Evolutionary conservation across 2,888 invertebrate genomes (phyloP).

Genomic region (Serrognathus titanus): DNA sequence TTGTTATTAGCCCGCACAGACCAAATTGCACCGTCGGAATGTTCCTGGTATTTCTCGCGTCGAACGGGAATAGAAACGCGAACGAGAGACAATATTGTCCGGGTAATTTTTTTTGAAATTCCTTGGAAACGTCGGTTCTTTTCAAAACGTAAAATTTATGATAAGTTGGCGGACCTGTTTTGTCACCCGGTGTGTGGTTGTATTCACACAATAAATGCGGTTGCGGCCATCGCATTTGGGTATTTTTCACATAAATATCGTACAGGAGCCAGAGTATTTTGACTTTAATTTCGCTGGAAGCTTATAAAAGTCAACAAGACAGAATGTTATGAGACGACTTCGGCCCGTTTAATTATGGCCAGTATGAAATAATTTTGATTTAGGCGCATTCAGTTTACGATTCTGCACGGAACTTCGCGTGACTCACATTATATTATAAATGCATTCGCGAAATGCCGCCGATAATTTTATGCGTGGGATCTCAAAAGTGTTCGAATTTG

Average conservation of each 20-base stretch:
- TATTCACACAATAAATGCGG: constrained; percentile 30
- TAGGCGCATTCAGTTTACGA: background rate
- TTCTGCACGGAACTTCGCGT: too few relatives aligned
- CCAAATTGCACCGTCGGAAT: too few relatives aligned
- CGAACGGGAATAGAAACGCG: background rate
- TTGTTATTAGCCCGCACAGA: background rate
- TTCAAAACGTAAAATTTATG: constrained; percentile 30
- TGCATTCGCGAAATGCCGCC: too few relatives aligned
- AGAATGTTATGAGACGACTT: constrained; percentile 34
- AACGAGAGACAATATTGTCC: background rate
- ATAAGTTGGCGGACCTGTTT: constrained; percentile 37
- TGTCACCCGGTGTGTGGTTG: constrained; percentile 38
- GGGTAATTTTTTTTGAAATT: background rate
- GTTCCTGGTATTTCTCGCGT: background rate
- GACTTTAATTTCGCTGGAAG: constrained; percentile 38
- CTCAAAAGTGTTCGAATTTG: too few relatives aligned
- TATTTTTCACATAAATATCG: constrained; percentile 42
- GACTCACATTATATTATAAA: too few relatives aligned
- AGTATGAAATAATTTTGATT: constrained; percentile 7
- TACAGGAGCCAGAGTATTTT: constrained; percentile 35
- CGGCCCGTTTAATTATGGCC: constrained; percentile 27
- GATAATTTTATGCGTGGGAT: too few relatives aligned
- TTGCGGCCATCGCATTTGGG: constrained; percentile 36
- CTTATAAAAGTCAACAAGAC: constrained; percentile 39
- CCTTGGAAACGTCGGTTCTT: constrained; percentile 14